A percentile compares a stretch with the other conserved stretches of the same genome.
Conservation (phyloP, 2,113 vertebrate species). For the Spea bombifrons region DNA sequence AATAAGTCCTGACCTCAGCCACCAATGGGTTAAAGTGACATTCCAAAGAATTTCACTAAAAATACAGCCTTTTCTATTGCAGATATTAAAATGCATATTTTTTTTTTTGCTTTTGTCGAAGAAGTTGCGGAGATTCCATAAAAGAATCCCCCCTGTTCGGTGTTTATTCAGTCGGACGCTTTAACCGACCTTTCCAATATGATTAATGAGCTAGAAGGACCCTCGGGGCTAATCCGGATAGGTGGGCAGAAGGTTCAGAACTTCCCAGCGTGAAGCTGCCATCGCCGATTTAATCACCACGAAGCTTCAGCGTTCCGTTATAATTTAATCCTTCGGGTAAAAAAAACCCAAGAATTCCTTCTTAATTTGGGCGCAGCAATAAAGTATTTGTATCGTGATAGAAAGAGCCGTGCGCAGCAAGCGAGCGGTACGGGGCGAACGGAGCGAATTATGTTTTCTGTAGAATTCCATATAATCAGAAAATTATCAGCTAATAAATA, state of each 20-base stretch:
- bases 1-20: no score
- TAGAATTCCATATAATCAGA: no score
- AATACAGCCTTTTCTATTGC: no score
- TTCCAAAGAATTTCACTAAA: no score
- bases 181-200: slow-evolving; percentile 55
- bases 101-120: neutral
- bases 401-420: no score
- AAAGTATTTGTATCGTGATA: no score
- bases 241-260: slow-evolving; percentile 60
- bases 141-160: slow-evolving; percentile 4
- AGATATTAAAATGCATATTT: no score
- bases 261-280: slow-evolving; percentile 51
- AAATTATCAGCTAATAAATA: no score
- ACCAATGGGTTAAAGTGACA: no score
- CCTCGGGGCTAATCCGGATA: slow-evolving; percentile 61
- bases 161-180: slow-evolving; percentile 40
- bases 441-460: no score
- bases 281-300: slow-evolving; percentile 39
- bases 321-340: slow-evolving; percentile 19
- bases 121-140: neutral
- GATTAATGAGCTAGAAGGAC: slow-evolving; percentile 59
- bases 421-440: no score
- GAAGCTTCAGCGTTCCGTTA: slow-evolving; percentile 13
- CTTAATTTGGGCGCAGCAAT: neutral
- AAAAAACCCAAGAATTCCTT: slow-evolving; percentile 27